phyloP scores from a whole-genome alignment of 2,797 vertebrate species.

The Kryptopterus vitreolus region DNA sequence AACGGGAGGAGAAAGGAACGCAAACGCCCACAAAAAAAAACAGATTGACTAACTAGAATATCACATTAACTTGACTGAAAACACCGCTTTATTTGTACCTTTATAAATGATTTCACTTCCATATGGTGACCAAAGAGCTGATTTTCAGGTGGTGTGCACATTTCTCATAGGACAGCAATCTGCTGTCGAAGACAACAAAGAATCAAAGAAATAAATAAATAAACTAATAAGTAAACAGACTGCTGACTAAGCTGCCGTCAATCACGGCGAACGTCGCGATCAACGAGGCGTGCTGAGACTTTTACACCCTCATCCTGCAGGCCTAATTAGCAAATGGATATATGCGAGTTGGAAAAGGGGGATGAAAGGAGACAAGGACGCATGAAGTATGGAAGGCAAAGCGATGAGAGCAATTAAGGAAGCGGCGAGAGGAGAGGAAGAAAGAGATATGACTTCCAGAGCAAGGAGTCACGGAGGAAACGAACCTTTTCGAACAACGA shows the following conservation, averaged over 20 bases:
- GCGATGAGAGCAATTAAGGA: conserved; percentile 23
- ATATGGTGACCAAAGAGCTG: conserved; percentile 14
- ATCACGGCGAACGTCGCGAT: conserved; percentile 3
- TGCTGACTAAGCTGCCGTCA: conserved; percentile 29
- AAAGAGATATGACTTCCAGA: conserved; percentile 12
- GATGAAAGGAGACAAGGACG: not conserved
- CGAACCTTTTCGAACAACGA: not conserved
- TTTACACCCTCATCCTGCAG: conserved; percentile 22
- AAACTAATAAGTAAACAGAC: not conserved
- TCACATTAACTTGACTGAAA: too few relatives aligned
- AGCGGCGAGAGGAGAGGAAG: not conserved
- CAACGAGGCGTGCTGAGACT: conserved; percentile 14
- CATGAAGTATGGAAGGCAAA: not conserved
- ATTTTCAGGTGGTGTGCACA: not conserved
- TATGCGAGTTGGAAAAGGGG: conserved; percentile 3
- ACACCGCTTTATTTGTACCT: too few relatives aligned
- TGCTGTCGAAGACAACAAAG: not conserved
- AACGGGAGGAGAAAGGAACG: too few relatives aligned
- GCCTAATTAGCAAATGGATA: conserved; percentile 31
- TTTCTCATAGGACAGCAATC: not conserved
- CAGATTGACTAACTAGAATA: too few relatives aligned
- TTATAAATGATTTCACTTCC: not conserved
- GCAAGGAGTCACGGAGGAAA: not conserved
- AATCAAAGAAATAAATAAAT: not conserved
- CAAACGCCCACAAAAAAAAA: too few relatives aligned